These are phyloP conservation scores for Benthochromis sp. DNA, from an alignment of 2,113 vertebrate species.

Conservation along the genomic window DNA sequence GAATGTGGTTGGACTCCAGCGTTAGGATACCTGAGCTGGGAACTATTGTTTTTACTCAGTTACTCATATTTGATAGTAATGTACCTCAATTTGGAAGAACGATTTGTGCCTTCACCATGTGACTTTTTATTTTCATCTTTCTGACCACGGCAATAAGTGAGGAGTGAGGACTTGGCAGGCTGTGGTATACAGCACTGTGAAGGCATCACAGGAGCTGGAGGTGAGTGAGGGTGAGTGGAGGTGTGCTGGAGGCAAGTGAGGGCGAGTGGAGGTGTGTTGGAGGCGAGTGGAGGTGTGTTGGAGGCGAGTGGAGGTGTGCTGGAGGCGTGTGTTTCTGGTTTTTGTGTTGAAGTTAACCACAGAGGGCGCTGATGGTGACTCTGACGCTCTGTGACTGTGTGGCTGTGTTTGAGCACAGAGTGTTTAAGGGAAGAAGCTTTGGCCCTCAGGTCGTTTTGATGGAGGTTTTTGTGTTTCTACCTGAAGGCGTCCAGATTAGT, in stretches of 20 bases:
- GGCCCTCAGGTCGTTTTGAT: background rate
- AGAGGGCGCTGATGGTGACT: background rate
- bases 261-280: fast-evolving
- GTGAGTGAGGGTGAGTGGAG: background rate
- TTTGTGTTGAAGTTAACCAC: background rate
- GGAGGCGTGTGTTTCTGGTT: background rate
- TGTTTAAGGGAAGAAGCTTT: background rate
- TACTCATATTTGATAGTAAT: background rate
- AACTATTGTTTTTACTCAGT: background rate
- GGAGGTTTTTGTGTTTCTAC: background rate
- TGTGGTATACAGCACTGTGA: background rate
- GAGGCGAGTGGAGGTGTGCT: background rate
- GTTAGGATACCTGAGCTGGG: background rate
- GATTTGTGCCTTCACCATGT: background rate
- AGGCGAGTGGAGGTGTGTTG: background rate
- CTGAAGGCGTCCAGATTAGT: background rate
- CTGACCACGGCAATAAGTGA: background rate
- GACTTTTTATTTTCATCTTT: background rate
- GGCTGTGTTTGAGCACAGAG: background rate
- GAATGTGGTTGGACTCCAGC: background rate
- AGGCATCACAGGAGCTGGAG: background rate
- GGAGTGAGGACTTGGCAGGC: background rate
- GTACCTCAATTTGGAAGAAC: background rate
- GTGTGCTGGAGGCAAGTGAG: fast-evolving
- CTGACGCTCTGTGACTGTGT: background rate